phyloP scores from a whole-genome alignment of 2,888 invertebrate genomes.

The Harmothoe impar region DNA sequence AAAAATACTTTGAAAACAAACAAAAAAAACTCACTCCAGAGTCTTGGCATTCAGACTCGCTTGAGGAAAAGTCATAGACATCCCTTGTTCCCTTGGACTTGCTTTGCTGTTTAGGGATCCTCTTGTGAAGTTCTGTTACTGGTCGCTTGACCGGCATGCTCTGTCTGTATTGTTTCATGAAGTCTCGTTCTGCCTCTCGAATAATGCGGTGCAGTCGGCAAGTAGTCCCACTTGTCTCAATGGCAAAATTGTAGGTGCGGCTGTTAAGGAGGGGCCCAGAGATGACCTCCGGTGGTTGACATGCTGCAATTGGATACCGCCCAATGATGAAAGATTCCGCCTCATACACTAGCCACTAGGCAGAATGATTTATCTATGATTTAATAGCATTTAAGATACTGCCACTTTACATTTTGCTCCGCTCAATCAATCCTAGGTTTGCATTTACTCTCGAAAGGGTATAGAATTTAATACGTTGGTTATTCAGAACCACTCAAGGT shows the following conservation, averaged over 20 bases:
- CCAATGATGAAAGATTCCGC: background rate
- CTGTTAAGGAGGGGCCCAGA: constrained; percentile 73
- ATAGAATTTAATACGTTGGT: too few relatives aligned
- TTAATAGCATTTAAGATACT: too few relatives aligned
- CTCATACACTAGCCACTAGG: background rate
- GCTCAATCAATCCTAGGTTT: too few relatives aligned
- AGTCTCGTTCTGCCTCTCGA: constrained; percentile 74
- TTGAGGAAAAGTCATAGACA: constrained; percentile 28
- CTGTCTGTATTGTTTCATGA: constrained; percentile 66
- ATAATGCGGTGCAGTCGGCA: constrained; percentile 74
- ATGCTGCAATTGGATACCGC: constrained; percentile 71
- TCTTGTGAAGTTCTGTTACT: background rate
- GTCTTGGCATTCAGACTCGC: background rate
- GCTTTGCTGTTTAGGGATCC: background rate
- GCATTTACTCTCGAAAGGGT: too few relatives aligned
- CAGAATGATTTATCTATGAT: too few relatives aligned
- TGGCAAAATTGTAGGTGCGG: constrained; percentile 76
- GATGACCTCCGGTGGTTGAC: constrained; percentile 67
- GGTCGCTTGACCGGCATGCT: background rate
- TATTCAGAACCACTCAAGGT: too few relatives aligned
- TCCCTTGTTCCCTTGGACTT: background rate
- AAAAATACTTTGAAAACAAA: too few relatives aligned
- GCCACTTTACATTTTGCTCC: too few relatives aligned
- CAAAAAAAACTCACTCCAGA: background rate
- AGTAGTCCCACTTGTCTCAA: constrained; percentile 76